Conservation (phyloP, 2,888 invertebrate genomes). For the Zygaena filipendulae region DNA sequence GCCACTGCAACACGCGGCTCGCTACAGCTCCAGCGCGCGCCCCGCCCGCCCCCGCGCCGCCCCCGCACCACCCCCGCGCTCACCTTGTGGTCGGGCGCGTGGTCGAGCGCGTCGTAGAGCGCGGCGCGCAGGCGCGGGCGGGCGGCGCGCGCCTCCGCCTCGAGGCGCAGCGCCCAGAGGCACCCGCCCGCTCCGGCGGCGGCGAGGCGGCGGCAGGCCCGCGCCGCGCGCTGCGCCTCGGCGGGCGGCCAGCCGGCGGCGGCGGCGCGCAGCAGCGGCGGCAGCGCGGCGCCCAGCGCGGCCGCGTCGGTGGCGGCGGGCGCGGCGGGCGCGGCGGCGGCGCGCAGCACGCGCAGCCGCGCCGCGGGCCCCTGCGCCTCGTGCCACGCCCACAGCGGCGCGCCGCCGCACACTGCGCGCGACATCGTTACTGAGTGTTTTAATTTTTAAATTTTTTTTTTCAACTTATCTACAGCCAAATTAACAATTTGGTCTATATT, state of each 20-base stretch:
- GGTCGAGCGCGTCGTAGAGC: constrained; percentile 66
- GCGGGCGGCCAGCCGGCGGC: constrained; percentile 13
- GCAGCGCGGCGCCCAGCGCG: constrained; percentile 16
- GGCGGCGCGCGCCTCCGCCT: constrained; percentile 21
- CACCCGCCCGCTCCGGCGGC: constrained; percentile 12
- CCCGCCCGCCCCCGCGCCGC: constrained; percentile 26
- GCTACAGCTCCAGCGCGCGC: constrained; percentile 9
- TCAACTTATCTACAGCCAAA: too few species aligned
- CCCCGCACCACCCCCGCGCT: constrained; percentile 18
- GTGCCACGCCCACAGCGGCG: constrained; percentile 22
- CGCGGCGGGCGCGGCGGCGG: constrained; percentile 6
- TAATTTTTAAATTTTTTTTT: too few species aligned
- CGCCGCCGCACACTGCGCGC: constrained; percentile 21
- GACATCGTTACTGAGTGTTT: too few species aligned
- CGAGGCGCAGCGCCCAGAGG: constrained; percentile 18
- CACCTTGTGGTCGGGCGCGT: constrained; percentile 29
- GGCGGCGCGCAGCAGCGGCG: constrained; percentile 24
- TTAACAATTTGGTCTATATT: too few species aligned
- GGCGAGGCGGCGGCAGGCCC: constrained; percentile 8
- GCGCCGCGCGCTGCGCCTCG: constrained; percentile 7
- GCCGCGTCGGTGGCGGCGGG: constrained; percentile 5
- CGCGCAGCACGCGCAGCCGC: constrained; percentile 13
- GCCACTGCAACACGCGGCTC: constrained; percentile 19
- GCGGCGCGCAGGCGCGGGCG: constrained; percentile 23
- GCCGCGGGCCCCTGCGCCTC: constrained; percentile 12